Conservation (phyloP, 92 coral and sea anemone genomes). For the Chrysogorgia sp. region DNA sequence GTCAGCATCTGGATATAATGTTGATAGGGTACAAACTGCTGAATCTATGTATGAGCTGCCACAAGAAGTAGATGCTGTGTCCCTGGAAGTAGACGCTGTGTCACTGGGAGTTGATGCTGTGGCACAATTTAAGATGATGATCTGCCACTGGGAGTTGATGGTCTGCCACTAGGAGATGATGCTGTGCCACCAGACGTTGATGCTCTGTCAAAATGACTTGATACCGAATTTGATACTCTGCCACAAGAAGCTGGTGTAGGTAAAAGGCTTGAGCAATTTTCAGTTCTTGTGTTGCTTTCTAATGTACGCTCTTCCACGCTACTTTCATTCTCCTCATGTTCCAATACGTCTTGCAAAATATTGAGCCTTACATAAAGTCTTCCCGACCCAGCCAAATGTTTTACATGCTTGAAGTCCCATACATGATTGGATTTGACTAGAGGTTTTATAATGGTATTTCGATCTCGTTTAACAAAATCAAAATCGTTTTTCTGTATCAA, state of each 20-base stretch:
- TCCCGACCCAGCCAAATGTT: conserved; percentile 55
- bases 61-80: background rate
- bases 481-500: conserved; percentile 36
- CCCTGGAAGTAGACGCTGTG: no score
- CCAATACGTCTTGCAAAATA: conserved; percentile 40
- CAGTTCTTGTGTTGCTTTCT: no score
- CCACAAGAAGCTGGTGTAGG: no score
- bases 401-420: conserved; percentile 61
- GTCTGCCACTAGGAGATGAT: no score
- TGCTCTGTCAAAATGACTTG: no score
- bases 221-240: no score
- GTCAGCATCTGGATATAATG: conserved; percentile 41
- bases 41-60: conserved; percentile 5
- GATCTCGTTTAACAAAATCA: conserved; percentile 62
- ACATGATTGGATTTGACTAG: conserved; percentile 42
- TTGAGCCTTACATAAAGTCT: conserved; percentile 63
- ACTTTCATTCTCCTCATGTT: background rate
- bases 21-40: conserved; percentile 29
- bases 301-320: background rate
- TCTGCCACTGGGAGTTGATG: no score
- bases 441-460: conserved; percentile 43
- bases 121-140: no score
- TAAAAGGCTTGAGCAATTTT: background rate
- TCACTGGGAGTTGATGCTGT: no score
- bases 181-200: no score